Base-by-base conservation (phyloP, 2,888 invertebrate species). In the Troides aeacus region DNA sequence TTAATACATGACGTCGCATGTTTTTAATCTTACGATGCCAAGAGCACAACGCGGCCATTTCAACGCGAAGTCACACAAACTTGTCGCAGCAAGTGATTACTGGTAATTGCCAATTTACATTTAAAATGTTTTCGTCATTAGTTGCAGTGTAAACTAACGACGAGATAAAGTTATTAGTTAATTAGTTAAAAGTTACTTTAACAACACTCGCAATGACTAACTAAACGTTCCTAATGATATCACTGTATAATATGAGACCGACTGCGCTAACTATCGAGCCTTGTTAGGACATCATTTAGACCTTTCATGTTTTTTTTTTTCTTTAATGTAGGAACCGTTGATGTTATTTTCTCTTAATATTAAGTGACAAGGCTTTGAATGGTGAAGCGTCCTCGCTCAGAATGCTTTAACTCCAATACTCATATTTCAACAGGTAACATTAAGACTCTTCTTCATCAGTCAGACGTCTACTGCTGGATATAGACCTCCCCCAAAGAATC, bases 101-200 rank as follows among this genome's bases (percentile, higher is more conserved):
- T n/a, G 18, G 60, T 56, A 60, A 60, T 64, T 64, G 64, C 59
- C 60, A 64, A 56, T 68, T 68, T 56, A 64, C 60, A 53, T 68
- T 68, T 36, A 63, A 58, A 68, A 64, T 30, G 21, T 39, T 15
- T 23, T 68, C 63, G 56, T 68, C 60, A 68, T 64, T 68, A 60
- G 64, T 24, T 18, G 23, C 46, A 46, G 12, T 42, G 60, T 61
- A 36, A 56, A 64, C 59, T 64, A 39, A 23, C 39, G 53, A 53
- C 64, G 42, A 50, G 60, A 61, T 64, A 68, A 64, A 56, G 24
- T 64, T 68, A 61, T 60, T 64, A 46, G 36, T 50, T 60, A 68
- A 63, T 68, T 68, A 68, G 56, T 60, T 60, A 17, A 39, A 60
- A 53, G 23, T 60, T 59, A 12, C 64, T 63, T 56, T 36, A 6